Percentiles rank a stretch among this genome's conserved stretches.
These are phyloP conservation scores for Dromas ardeola DNA, from an alignment of 2,113 vertebrate genomes.

Conservation along the genomic window DNA sequence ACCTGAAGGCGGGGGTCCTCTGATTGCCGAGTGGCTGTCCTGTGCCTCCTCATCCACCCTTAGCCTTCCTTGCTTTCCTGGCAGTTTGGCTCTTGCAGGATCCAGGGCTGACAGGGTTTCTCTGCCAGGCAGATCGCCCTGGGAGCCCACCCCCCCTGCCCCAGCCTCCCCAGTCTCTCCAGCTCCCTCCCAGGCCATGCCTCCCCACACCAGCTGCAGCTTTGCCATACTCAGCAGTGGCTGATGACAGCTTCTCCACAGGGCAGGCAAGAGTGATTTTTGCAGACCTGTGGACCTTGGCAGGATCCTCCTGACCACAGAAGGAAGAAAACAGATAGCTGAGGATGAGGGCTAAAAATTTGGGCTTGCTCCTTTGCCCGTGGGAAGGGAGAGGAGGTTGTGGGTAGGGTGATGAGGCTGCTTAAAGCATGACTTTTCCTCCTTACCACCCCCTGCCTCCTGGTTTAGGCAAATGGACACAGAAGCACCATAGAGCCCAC, in stretches of 20 bases:
- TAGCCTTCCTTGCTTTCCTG: background rate
- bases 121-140: background rate
- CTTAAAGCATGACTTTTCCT: background rate
- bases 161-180: background rate
- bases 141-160: background rate
- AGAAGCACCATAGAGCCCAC: background rate
- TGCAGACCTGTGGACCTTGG: background rate
- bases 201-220: background rate
- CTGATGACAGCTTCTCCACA: background rate
- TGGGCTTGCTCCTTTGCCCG: background rate
- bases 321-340: background rate
- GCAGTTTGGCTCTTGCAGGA: background rate
- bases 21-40: background rate
- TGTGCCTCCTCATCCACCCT: background rate
- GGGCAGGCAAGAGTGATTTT: background rate
- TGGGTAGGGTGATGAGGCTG: background rate
- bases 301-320: background rate
- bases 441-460: background rate
- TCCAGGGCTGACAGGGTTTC: background rate
- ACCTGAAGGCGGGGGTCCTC: background rate
- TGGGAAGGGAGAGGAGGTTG: background rate
- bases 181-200: background rate
- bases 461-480: background rate
- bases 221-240: background rate
- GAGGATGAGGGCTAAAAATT: background rate